Evolutionary conservation across 2,113 vertebrate species (phyloP).

Genomic region (Pelobates fuscus): DNA sequence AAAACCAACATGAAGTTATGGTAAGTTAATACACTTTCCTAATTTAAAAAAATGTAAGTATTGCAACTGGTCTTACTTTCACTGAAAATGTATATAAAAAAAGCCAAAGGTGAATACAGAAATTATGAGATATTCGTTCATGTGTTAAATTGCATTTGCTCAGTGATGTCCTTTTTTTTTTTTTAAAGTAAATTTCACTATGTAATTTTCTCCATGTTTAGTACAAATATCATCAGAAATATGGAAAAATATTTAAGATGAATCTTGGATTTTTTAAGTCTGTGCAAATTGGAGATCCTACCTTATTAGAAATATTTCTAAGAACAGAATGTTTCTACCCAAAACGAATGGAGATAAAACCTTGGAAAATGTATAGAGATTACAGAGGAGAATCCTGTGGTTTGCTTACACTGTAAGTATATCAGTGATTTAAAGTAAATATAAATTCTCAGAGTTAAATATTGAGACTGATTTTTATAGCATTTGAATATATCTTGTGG

Average conservation of each 20-base stretch:
- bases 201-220: neutral
- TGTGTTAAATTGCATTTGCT: too few species aligned
- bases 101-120: too few species aligned
- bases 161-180: too few species aligned
- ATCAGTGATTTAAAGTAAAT: neutral
- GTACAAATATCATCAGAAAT: constrained; percentile 40
- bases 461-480: too few species aligned
- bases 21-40: constrained; percentile 11
- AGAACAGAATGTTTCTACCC: constrained; percentile 28
- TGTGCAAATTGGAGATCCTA: constrained; percentile 47
- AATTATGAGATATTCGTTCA: too few species aligned
- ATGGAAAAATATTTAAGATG: constrained; percentile 46
- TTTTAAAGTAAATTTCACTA: neutral
- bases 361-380: constrained; percentile 45
- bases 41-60: too few species aligned
- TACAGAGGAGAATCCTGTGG: constrained; percentile 37
- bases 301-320: constrained; percentile 29
- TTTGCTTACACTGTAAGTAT: constrained; percentile 42
- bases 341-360: constrained; percentile 42
- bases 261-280: constrained; percentile 48
- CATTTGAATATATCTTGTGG: too few species aligned
- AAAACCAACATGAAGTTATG: constrained; percentile 45
- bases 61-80: too few species aligned
- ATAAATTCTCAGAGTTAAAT: neutral
- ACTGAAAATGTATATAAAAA: too few species aligned